Evolutionary conservation across 23 tunicate species (phyloP), one percentile per base, ranked within the genome.

Genomic region (Halocynthia aurantium): DNA sequence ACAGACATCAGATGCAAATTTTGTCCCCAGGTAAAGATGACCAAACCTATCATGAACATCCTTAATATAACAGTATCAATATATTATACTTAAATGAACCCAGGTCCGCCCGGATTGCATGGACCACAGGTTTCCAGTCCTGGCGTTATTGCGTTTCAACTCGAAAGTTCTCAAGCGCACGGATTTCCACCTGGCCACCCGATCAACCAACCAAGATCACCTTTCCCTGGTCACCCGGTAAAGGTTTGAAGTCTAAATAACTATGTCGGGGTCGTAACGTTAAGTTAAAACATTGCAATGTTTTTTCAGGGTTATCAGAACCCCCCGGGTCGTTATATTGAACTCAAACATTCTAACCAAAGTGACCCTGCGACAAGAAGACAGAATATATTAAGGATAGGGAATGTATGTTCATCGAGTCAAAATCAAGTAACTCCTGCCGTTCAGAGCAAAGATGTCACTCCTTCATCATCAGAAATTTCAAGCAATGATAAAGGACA

Each of bases 341-440:
- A 90, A 56, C 54, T 90, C 22, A 78, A 77, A 53, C 97, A 90
- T 63, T 84, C 97, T 7, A 81, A 69, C 0, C 86, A 90, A 51
- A 71, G 85, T 55, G 97, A 90, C 58, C 90, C 90, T 6, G 86
- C 90, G 8, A 68, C 82, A 8, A 76, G 97, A 0, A 62, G 97
- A 1, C 86, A 90, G 52, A 88, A 90, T 44, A 76, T 90, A 51
- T 62, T 90, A 8, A 69, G 86, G 21, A 88, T 88, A 17, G 94
- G 94, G 8, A 71, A 57, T 11, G 70, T 70, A 8, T 65, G 70
- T 49, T 65, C 70, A 20, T 7, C 56, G 15, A 64, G 62, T 8
- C 76, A 31, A 31, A 31, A 31, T 31, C 44, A 31, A 31, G 44
- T 4, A 31, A 31, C 44, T 31, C 44, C 44, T 31, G 44, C 44